phyloP scores from a whole-genome alignment of 1,140 invertebrate genomes.

The Cataglyphis hispanica region DNA sequence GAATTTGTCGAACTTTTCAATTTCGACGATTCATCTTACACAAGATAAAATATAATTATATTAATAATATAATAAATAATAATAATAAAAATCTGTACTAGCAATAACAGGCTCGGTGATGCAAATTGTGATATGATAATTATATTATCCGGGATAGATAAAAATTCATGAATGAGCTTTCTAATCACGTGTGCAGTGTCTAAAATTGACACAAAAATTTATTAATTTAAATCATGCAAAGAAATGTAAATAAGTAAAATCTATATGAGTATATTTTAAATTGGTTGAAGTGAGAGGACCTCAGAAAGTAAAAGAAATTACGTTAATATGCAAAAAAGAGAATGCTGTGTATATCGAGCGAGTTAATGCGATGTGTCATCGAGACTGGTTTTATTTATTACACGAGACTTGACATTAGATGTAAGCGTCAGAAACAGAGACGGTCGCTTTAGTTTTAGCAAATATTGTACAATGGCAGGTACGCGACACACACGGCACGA shows the following conservation, averaged over 20 bases:
- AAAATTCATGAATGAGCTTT: constrained; percentile 3
- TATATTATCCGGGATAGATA: neutral
- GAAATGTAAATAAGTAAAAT: neutral
- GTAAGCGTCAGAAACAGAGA: constrained; percentile 32
- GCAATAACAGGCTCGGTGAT: neutral
- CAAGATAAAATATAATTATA: neutral
- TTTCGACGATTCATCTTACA: neutral
- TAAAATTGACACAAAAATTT: neutral
- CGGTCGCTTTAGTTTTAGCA: constrained; percentile 30
- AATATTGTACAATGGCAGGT: constrained; percentile 48
- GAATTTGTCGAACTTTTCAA: constrained; percentile 29
- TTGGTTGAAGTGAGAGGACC: neutral
- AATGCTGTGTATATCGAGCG: neutral
- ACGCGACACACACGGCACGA: constrained; percentile 34
- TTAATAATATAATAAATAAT: neutral
- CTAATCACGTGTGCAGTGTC: neutral
- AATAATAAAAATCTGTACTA: neutral
- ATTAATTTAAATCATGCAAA: neutral
- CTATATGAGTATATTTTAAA: neutral
- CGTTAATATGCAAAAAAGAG: neutral
- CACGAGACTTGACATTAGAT: constrained; percentile 19
- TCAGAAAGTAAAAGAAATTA: neutral
- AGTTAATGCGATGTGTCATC: neutral
- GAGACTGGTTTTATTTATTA: constrained; percentile 30
- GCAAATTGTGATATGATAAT: neutral